phyloP scores from a whole-genome alignment of 2,888 invertebrate species.

The Agonum fuliginosum region DNA sequence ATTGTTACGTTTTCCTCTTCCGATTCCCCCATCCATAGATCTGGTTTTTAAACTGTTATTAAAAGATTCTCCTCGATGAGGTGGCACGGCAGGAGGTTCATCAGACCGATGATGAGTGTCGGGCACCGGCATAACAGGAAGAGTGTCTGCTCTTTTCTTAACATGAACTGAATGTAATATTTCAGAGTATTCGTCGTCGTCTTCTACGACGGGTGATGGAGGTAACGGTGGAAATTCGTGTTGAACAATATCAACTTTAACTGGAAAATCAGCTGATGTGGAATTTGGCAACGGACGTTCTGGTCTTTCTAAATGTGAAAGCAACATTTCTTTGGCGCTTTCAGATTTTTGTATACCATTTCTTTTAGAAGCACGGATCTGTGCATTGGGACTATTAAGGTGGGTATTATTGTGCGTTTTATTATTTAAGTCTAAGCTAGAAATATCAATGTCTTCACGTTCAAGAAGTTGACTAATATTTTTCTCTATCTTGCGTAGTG shows the following conservation, averaged over 20 bases:
- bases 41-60: constrained; percentile 86
- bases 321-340: constrained; percentile 83
- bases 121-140: constrained; percentile 74
- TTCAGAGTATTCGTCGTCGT: constrained; percentile 84
- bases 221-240: constrained; percentile 86
- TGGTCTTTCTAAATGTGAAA: constrained; percentile 72
- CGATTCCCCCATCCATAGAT: constrained; percentile 89
- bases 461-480: constrained; percentile 82
- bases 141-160: constrained; percentile 75
- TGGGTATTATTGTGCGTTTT: background rate
- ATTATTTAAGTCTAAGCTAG: too few species aligned
- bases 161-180: constrained; percentile 75
- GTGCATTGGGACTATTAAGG: constrained; percentile 70
- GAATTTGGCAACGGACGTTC: constrained; percentile 68
- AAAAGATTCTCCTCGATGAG: constrained; percentile 79
- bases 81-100: constrained; percentile 84
- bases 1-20: constrained; percentile 67
- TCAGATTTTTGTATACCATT: constrained; percentile 85
- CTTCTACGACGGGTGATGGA: constrained; percentile 89
- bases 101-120: too few species aligned
- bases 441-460: constrained; percentile 70
- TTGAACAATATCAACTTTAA: constrained; percentile 81
- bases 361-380: constrained; percentile 74
- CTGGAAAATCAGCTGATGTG: constrained; percentile 76
- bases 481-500: constrained; percentile 82